Evolutionary conservation across 2,113 vertebrate species (phyloP), one percentile per base, ranked within the genome.

Genomic region (Oxyruncus cristatus): DNA sequence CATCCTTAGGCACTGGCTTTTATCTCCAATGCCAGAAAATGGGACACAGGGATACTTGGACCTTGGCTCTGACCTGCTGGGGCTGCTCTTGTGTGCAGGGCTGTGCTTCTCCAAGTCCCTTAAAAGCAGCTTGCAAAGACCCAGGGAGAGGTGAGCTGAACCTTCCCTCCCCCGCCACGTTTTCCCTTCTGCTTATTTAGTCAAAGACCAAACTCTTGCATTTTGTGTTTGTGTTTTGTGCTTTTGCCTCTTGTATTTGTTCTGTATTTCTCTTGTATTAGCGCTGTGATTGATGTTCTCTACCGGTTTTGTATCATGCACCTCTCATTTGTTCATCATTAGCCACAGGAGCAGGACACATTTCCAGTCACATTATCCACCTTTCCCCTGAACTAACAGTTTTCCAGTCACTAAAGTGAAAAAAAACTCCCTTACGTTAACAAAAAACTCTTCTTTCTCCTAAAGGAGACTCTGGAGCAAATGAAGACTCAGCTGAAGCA

Each of bases 251-350:
- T 84, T 7, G 14, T 41, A 0, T 27, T n/a, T n/a, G 37, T 6
- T 79, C 1, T 3, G 5, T 80, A 3, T 73, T 85, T 71, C 19
- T 28, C 17, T 26, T n/a, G 32, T 12, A 3, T 21, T 33, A 30
- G 12, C 14, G 9, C 42, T 37, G n/a, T 21, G 76, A 23, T 19
- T 28, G 66, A 41, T n/a, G 28, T 8, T 83, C 37, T 9, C 37
- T 50, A 0, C 3, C n/a, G 32, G 2, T 39, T 83, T 61, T 76
- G 37, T 3, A 14, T 17, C 76, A 3, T 5, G 15, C 28, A 62
- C 42, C 26, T 71, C 67, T 55, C 67, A 41, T 13, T 52, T 66
- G 21, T 46, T 76, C 12, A 56, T 44, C 30, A 9, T n/a, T 41
- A 65, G 63, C 46, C 91, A 65, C 18, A 59, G 39, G 11, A 56